Evolutionary conservation across 2,888 invertebrate genomes (phyloP).

Genomic region (Cerastoderma edule): DNA sequence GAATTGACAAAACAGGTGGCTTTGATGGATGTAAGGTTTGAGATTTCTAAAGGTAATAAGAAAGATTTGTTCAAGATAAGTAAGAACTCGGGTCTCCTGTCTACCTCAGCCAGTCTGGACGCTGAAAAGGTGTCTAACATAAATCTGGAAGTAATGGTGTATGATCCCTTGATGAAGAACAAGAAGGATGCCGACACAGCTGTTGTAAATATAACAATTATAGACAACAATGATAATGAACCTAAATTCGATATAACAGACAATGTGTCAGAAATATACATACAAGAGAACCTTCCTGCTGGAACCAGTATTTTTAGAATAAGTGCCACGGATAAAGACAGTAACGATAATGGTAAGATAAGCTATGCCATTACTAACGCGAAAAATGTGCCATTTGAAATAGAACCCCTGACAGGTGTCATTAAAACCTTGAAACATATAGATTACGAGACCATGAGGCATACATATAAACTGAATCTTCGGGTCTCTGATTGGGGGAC

Average conservation of each 20-base stretch:
- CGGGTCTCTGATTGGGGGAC: conserved; percentile 97
- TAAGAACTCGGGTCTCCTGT: conserved; percentile 94
- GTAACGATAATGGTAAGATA: conserved; percentile 97
- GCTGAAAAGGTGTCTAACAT: conserved; percentile 91
- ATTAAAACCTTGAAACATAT: conserved; percentile 92
- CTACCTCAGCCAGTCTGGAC: conserved; percentile 92
- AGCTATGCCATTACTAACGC: conserved; percentile 96
- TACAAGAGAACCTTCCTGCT: conserved; percentile 94
- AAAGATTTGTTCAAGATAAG: conserved; percentile 94
- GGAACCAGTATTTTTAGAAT: conserved; percentile 94
- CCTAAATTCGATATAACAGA: conserved; percentile 90
- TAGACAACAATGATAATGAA: conserved; percentile 97
- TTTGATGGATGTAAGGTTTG: conserved; percentile 93
- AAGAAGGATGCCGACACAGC: conserved; percentile 92
- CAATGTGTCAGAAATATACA: conserved; percentile 85
- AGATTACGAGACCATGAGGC: conserved; percentile 95
- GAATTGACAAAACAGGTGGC: conserved; percentile 94
- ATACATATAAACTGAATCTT: conserved; percentile 91
- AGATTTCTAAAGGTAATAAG: conserved; percentile 92
- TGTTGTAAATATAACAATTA: conserved; percentile 91
- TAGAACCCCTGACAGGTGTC: conserved; percentile 96
- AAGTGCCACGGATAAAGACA: conserved; percentile 93
- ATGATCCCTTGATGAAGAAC: conserved; percentile 88
- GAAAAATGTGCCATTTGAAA: conserved; percentile 96
- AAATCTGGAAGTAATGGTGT: conserved; percentile 72